Conservation (phyloP, 2,113 vertebrate species). For the Lophius piscatorius region DNA sequence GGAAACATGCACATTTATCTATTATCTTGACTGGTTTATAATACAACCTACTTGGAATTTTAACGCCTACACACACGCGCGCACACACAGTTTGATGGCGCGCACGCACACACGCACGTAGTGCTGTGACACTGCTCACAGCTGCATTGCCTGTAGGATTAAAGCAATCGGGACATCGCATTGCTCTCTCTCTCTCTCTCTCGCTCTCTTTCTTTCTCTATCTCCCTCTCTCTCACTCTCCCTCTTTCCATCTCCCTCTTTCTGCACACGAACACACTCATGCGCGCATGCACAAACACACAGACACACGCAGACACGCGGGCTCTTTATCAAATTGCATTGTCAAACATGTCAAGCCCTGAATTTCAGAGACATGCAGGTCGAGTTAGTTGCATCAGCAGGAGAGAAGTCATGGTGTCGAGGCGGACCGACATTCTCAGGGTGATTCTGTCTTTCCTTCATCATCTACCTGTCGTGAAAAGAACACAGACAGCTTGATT, state of each 20-base stretch:
- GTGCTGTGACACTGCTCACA: conserved; percentile 93
- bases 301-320: conserved; percentile 23
- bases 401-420: conserved; percentile 20
- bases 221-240: conserved; percentile 5
- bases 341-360: conserved; percentile 65
- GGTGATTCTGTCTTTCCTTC: conserved; percentile 5
- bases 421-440: conserved; percentile 11
- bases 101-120: conserved; percentile 32
- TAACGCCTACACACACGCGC: conserved; percentile 82
- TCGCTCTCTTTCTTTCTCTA: conserved; percentile 56
- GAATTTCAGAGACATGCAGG: conserved; percentile 51
- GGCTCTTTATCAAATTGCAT: conserved; percentile 72
- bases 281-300: not conserved
- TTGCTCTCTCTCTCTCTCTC: conserved; percentile 73
- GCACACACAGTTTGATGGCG: conserved; percentile 27
- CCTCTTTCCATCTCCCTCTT: conserved; percentile 1
- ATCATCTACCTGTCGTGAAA: conserved; percentile 20
- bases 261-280: conserved; percentile 6
- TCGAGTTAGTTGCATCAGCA: conserved; percentile 38
- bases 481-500: conserved; percentile 31
- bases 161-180: conserved; percentile 86
- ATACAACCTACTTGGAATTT: conserved; percentile 72
- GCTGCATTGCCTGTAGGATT: conserved; percentile 98
- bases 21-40: conserved; percentile 35
- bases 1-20: conserved; percentile 23